phyloP scores from a whole-genome alignment of 1,140 invertebrate species.

The Cotesia chilonis region DNA sequence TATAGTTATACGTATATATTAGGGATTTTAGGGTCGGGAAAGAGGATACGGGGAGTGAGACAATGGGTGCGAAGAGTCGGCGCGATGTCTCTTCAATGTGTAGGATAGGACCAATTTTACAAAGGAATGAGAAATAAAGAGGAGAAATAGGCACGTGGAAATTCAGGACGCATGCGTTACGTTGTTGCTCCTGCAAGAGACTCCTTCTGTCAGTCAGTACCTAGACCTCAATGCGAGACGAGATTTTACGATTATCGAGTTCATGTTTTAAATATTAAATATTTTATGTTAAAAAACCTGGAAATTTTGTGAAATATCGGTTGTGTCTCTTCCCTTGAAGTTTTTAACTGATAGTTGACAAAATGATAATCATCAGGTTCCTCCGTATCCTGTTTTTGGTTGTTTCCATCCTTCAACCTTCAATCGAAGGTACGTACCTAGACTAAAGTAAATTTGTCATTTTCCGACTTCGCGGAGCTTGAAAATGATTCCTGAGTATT shows the following conservation, averaged over 20 bases:
- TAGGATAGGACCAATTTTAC: neutral
- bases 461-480: too few relatives aligned
- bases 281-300: too few relatives aligned
- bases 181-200: slow-evolving; percentile 56
- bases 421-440: slow-evolving; percentile 36
- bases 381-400: slow-evolving; percentile 41
- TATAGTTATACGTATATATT: slow-evolving; percentile 15
- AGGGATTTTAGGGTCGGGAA: neutral
- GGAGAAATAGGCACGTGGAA: slow-evolving; percentile 53
- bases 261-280: too few relatives aligned
- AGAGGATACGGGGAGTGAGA: neutral
- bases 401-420: slow-evolving; percentile 21
- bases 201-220: slow-evolving; percentile 52
- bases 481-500: too few relatives aligned
- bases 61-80: slow-evolving; percentile 11
- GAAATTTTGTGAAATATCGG: neutral
- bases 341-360: too few relatives aligned
- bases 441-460: neutral
- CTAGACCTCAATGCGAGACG: slow-evolving; percentile 52
- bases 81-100: neutral
- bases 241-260: slow-evolving; percentile 26
- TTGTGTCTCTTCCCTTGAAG: neutral
- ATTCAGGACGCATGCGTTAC: slow-evolving; percentile 52
- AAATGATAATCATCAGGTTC: slow-evolving; percentile 45
- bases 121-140: slow-evolving; percentile 42